Conservation (phyloP, 35 echinoderm and acorn worm genomes). For the Patiria miniata region DNA sequence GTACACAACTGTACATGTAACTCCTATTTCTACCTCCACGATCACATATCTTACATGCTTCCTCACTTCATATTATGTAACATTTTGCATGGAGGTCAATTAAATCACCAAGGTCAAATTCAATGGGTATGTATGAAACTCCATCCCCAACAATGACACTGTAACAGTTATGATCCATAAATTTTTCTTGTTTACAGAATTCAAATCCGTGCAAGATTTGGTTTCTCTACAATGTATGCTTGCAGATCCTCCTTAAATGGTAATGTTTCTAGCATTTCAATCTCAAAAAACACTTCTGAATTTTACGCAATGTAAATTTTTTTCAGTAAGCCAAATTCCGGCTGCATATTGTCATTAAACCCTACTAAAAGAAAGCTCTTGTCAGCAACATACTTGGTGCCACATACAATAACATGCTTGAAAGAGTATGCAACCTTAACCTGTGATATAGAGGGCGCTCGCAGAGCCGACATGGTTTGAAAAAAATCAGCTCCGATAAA, state of each 20-base stretch:
- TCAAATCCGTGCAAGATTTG: not conserved
- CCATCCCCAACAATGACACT: conserved; percentile 1
- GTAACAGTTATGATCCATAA: not conserved
- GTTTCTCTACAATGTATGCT: not conserved
- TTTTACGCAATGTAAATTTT: not conserved
- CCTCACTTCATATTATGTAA: not conserved
- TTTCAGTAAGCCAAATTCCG: not conserved
- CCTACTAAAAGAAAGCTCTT: not conserved
- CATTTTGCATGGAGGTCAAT: not conserved
- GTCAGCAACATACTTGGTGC: conserved; percentile 6
- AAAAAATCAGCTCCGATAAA: not conserved
- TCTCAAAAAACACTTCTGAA: conserved; percentile 8
- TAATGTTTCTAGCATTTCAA: conserved; percentile 9
- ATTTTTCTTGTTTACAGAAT: conserved; percentile 3
- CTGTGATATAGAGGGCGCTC: too few species aligned
- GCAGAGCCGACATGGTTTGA: not conserved
- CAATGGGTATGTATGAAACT: conserved; percentile 3
- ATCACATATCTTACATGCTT: too few species aligned
- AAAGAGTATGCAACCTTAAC: not conserved
- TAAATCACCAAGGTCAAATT: conserved; percentile 8
- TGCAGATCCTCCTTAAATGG: not conserved
- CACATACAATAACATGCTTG: not conserved
- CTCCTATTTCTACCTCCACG: too few species aligned
- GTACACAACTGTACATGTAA: too few species aligned
- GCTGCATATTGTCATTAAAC: conserved; percentile 3